A percentile compares a stretch with the other conserved stretches of the same genome.
Conservation (phyloP, 92 coral and sea anemone genomes). For the Isaurus tuberculatus region DNA sequence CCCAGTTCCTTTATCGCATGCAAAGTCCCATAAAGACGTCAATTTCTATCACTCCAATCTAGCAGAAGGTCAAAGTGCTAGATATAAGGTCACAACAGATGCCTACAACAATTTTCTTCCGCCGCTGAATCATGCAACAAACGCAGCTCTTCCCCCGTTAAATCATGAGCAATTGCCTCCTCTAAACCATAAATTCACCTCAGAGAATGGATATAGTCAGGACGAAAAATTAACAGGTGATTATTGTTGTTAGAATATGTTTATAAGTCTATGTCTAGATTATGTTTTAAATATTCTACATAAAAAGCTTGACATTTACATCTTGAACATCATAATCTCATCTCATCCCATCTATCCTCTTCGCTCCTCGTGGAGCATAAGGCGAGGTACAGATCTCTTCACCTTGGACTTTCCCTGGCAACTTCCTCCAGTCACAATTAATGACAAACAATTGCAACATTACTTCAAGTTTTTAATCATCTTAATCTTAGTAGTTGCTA, state of each 20-base stretch:
- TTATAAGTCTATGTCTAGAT: neutral
- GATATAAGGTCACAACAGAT: conserved; percentile 43
- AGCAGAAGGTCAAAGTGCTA: conserved; percentile 40
- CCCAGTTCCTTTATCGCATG: conserved; percentile 49
- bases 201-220: conserved; percentile 39
- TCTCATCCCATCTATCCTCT: too few relatives aligned
- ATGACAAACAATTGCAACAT: too few relatives aligned
- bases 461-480: too few relatives aligned
- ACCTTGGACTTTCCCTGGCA: too few relatives aligned
- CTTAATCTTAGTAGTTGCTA: too few relatives aligned
- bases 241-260: neutral
- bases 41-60: conserved; percentile 46
- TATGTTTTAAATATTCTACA: too few relatives aligned
- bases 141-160: conserved; percentile 26
- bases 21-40: conserved; percentile 44
- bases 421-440: too few relatives aligned
- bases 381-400: too few relatives aligned
- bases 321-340: too few relatives aligned
- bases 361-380: too few relatives aligned
- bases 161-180: conserved; percentile 44
- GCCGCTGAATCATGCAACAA: conserved; percentile 44
- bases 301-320: too few relatives aligned
- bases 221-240: conserved; percentile 43
- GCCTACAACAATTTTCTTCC: conserved; percentile 38
- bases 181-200: conserved; percentile 40